These are phyloP conservation scores for Archilochus colubris DNA, from an alignment of 2,113 vertebrate genomes.

Conservation along the genomic window DNA sequence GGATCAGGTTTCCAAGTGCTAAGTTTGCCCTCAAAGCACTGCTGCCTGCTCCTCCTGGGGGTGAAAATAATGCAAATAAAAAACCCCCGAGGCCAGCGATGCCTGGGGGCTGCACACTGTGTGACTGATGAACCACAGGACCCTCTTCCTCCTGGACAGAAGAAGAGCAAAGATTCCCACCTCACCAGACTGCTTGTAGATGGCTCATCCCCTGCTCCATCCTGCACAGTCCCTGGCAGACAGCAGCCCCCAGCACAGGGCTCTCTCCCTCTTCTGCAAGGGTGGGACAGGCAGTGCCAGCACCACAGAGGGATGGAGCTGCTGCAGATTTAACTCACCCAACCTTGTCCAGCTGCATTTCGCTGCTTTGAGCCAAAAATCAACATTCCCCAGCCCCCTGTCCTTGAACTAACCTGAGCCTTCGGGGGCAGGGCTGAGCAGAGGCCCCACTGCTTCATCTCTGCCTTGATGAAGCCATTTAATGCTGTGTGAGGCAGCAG, in stretches of 20 bases:
- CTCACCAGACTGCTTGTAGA: neutral
- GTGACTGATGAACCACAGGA: neutral
- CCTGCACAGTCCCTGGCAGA: fast-evolving
- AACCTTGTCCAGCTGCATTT: neutral
- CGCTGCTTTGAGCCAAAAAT: neutral
- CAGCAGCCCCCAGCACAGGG: neutral
- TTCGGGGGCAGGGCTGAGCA: neutral
- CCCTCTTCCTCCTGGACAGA: conserved; percentile 26
- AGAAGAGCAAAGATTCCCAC: conserved; percentile 1
- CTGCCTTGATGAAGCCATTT: neutral
- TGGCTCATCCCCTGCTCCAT: neutral
- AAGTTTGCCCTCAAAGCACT: neutral
- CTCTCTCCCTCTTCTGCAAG: neutral
- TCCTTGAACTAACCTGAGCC: neutral
- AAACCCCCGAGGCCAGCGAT: neutral
- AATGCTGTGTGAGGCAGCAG: neutral
- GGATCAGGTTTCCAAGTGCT: neutral
- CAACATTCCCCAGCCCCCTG: fast-evolving
- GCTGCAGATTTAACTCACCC: neutral
- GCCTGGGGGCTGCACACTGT: neutral
- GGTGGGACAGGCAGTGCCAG: neutral
- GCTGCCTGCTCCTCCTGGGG: neutral
- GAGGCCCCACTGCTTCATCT: fast-evolving
- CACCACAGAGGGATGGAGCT: neutral
- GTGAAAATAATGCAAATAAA: fast-evolving